Conservation (phyloP, 2,888 invertebrate genomes). For the Pandemis corylana region DNA sequence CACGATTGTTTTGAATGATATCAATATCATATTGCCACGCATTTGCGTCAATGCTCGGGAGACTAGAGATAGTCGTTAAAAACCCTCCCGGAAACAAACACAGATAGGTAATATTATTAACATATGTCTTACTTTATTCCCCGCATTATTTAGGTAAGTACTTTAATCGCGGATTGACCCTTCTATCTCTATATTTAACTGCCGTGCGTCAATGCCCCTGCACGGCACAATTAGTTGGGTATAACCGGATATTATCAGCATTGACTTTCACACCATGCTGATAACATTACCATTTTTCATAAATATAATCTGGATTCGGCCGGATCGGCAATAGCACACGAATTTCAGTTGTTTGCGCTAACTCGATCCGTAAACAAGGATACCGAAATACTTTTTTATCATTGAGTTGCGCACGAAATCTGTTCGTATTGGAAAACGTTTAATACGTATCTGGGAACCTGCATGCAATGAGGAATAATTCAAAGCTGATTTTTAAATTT, state of each 20-base stretch:
- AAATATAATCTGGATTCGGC: slow-evolving; percentile 26
- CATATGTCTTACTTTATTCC: slow-evolving; percentile 23
- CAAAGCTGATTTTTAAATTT: not conserved
- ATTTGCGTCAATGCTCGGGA: slow-evolving; percentile 4
- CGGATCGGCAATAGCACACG: slow-evolving; percentile 11
- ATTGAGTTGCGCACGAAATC: slow-evolving; percentile 8
- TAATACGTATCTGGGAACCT: not conserved
- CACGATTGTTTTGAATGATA: slow-evolving; percentile 20
- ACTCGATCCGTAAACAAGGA: slow-evolving; percentile 3
- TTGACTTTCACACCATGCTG: slow-evolving; percentile 21
- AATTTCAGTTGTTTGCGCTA: slow-evolving; percentile 16
- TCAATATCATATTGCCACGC: not conserved
- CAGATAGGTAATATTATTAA: slow-evolving; percentile 5
- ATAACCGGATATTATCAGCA: slow-evolving; percentile 46
- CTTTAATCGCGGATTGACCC: slow-evolving; percentile 18
- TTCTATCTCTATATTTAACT: slow-evolving; percentile 9
- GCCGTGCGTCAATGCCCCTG: slow-evolving; percentile 62
- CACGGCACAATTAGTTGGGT: slow-evolving; percentile 43
- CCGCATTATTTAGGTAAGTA: slow-evolving; percentile 9
- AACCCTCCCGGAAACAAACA: slow-evolving; percentile 27
- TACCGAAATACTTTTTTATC: slow-evolving; percentile 9
- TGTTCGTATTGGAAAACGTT: not conserved
- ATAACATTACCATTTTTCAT: slow-evolving; percentile 9
- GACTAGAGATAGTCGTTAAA: slow-evolving; percentile 11
- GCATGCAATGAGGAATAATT: not conserved